These are phyloP conservation scores for Triplophysa dalaica DNA, from an alignment of 2,113 vertebrate genomes.

Conservation along the genomic window DNA sequence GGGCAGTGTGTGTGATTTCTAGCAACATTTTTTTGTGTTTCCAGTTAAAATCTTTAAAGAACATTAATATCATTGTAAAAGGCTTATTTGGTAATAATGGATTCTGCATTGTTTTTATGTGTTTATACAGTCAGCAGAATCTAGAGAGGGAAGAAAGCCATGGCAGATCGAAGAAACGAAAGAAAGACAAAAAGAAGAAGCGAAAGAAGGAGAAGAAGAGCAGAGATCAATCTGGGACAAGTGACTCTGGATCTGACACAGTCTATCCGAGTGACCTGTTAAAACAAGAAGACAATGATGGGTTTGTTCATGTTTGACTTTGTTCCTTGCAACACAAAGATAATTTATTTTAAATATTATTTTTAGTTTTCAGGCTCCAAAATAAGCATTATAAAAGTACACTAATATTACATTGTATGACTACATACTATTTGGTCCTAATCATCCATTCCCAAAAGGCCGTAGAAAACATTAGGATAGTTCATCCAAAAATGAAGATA, in stretches of 20 bases:
- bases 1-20: too few species aligned
- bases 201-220: constrained; percentile 77
- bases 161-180: constrained; percentile 72
- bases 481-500: too few species aligned
- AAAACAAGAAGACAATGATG: constrained; percentile 54
- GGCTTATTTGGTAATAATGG: not conserved
- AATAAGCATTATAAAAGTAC: too few species aligned
- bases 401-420: too few species aligned
- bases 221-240: constrained; percentile 64
- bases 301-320: constrained; percentile 2
- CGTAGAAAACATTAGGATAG: too few species aligned
- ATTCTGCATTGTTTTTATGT: not conserved
- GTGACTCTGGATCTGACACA: constrained; percentile 67
- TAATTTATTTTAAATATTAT: not conserved
- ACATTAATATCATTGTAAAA: not conserved
- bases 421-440: too few species aligned
- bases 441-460: too few species aligned
- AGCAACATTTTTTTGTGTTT: not conserved
- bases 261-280: constrained; percentile 72
- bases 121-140: constrained; percentile 50
- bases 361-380: too few species aligned
- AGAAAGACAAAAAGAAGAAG: constrained; percentile 78
- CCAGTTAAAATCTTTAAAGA: not conserved
- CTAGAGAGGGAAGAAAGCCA: constrained; percentile 53
- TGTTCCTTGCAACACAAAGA: not conserved